Percentiles rank a stretch among this genome's conserved stretches.
Evolutionary conservation across 2,797 vertebrate genomes (phyloP).

Genomic region (Scyliorhinus canicula): DNA sequence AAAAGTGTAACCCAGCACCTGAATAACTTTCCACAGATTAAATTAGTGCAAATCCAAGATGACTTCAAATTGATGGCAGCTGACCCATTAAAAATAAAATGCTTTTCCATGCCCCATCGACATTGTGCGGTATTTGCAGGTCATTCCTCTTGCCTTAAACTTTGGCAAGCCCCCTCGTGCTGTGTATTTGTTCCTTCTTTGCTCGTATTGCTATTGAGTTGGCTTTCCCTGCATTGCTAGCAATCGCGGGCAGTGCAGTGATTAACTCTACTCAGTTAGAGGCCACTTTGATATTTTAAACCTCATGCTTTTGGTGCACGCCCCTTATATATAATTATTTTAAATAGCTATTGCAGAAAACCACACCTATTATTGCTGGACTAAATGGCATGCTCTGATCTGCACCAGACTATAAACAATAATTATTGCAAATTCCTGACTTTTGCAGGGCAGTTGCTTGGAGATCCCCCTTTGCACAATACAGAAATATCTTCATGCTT

Average conservation of each 20-base stretch:
- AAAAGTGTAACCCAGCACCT: not conserved
- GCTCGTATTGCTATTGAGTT: not conserved
- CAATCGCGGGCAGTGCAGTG: not conserved
- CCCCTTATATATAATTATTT: not conserved
- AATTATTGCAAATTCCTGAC: constrained; percentile 33
- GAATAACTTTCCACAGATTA: not conserved
- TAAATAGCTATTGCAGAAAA: constrained; percentile 14
- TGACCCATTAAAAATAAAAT: not conserved
- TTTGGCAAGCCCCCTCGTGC: too few relatives aligned
- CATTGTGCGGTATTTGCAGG: not conserved
- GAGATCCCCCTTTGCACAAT: not conserved
- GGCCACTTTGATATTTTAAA: not conserved
- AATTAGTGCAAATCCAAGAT: not conserved
- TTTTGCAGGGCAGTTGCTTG: not conserved
- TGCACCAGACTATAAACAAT: constrained; percentile 14
- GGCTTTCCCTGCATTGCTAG: not conserved
- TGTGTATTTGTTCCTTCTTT: not conserved
- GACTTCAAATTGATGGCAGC: not conserved
- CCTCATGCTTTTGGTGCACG: not conserved
- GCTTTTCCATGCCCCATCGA: not conserved
- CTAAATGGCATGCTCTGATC: not conserved
- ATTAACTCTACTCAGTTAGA: constrained; percentile 9
- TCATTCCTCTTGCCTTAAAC: not conserved
- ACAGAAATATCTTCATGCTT: constrained; percentile 11
- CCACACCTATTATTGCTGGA: not conserved